These are phyloP conservation scores for Aleadryas rufinucha DNA, from an alignment of 2,113 vertebrate genomes.

Conservation along the genomic window DNA sequence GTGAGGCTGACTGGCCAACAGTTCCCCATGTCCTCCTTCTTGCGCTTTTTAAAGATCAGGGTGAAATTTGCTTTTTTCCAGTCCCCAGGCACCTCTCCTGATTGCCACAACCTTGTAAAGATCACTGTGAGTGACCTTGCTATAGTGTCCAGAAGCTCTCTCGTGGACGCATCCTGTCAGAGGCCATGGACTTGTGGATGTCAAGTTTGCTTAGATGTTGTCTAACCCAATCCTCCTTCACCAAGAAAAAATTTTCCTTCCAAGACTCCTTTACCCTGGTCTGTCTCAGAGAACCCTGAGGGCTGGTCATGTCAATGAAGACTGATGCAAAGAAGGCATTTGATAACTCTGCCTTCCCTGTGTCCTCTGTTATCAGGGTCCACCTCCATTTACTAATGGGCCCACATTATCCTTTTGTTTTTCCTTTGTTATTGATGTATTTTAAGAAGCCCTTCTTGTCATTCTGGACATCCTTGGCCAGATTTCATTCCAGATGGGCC, in stretches of 20 bases:
- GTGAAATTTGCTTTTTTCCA: not conserved
- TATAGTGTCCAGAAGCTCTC: accelerated
- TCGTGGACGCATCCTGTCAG: not conserved
- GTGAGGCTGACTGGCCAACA: not conserved
- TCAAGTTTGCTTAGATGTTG: not conserved
- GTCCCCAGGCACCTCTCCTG: not conserved
- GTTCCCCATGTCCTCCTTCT: not conserved
- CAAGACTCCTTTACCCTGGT: not conserved
- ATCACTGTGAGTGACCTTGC: not conserved
- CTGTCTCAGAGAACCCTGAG: not conserved
- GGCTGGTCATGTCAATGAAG: not conserved
- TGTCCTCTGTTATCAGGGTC: accelerated
- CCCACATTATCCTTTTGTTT: not conserved
- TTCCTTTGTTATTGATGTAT: not conserved
- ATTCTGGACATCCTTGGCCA: not conserved
- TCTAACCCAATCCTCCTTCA: not conserved
- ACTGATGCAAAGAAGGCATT: not conserved
- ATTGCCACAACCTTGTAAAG: accelerated
- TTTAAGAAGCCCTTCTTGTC: not conserved
- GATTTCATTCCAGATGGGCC: not conserved
- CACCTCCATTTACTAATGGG: not conserved
- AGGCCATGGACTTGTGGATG: not conserved
- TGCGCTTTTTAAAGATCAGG: not conserved
- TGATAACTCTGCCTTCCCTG: not conserved
- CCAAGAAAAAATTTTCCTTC: not conserved